Percentiles rank a stretch among this genome's conserved stretches.
phyloP scores from a whole-genome alignment of 2,797 vertebrate species.

The Microcaecilia unicolor region DNA sequence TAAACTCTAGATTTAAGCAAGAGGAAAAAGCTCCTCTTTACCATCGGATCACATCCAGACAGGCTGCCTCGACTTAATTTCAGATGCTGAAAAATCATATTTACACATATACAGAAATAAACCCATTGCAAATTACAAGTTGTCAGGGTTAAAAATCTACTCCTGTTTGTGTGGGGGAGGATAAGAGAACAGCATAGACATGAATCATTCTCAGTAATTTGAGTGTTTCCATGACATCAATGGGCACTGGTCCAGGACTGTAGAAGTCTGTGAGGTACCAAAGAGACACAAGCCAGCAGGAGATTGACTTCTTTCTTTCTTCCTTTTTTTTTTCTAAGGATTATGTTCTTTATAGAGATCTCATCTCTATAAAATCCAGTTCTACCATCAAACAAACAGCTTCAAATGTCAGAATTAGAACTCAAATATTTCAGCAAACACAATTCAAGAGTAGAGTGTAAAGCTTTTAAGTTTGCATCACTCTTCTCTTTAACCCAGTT shows the following conservation, averaged over 20 bases:
- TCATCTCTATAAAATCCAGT: conserved; percentile 47
- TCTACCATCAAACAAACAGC: conserved; percentile 38
- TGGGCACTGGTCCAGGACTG: conserved; percentile 85
- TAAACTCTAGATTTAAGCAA: neutral
- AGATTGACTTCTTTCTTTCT: conserved; percentile 43
- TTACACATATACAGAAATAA: conserved; percentile 60
- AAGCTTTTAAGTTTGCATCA: conserved; percentile 42
- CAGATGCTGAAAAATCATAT: conserved; percentile 55
- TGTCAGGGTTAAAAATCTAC: conserved; percentile 77
- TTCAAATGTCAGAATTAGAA: too few species aligned
- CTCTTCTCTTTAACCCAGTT: conserved; percentile 23
- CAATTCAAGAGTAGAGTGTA: conserved; percentile 23
- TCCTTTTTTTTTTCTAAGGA: conserved; percentile 27
- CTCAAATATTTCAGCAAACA: conserved; percentile 15
- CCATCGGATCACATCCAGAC: conserved; percentile 50
- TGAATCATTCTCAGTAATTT: conserved; percentile 93
- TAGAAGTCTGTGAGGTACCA: conserved; percentile 79
- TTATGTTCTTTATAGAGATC: conserved; percentile 55
- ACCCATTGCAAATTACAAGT: conserved; percentile 57
- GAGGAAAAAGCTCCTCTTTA: neutral
- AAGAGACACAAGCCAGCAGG: conserved; percentile 61
- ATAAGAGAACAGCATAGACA: conserved; percentile 67
- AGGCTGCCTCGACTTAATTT: conserved; percentile 51
- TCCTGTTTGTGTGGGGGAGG: conserved; percentile 70
- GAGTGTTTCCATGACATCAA: conserved; percentile 98